Evolutionary conservation across 2,113 vertebrate species (phyloP).

Genomic region (Anguilla japonica): DNA sequence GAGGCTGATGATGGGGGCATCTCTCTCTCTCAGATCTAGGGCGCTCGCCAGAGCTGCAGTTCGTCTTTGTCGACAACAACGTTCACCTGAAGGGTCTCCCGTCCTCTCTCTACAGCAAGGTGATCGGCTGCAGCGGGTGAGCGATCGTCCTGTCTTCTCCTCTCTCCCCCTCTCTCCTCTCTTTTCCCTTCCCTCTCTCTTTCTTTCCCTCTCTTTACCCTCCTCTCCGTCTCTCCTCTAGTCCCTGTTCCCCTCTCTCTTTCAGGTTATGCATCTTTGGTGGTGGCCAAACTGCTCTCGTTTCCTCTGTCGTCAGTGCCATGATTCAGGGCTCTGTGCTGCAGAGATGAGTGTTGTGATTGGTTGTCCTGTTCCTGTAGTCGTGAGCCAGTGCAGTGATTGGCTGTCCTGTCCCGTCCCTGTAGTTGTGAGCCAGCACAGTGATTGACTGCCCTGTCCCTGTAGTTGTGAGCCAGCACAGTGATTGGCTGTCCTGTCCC

Average conservation of each 20-base stretch:
- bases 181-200: background rate
- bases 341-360: background rate
- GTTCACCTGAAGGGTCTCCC: constrained; percentile 86
- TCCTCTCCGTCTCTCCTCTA: constrained; percentile 1
- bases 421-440: background rate
- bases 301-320: background rate
- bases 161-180: background rate
- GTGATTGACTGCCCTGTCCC: background rate
- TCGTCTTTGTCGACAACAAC: constrained; percentile 97
- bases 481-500: background rate
- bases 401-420: background rate
- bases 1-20: background rate
- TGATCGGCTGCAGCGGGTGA: constrained; percentile 92
- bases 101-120: constrained; percentile 94
- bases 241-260: background rate
- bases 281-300: background rate
- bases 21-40: constrained; percentile 81
- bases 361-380: background rate
- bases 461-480: constrained; percentile 73
- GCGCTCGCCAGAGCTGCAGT: constrained; percentile 89
- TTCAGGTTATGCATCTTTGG: background rate
- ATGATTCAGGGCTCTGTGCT: background rate
- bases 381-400: background rate
- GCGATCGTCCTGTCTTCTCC: background rate
- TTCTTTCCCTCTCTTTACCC: background rate